Percentiles rank a stretch among this genome's conserved stretches.
Evolutionary conservation across 1,140 invertebrate species (phyloP).

Genomic region (Bombus confusus): DNA sequence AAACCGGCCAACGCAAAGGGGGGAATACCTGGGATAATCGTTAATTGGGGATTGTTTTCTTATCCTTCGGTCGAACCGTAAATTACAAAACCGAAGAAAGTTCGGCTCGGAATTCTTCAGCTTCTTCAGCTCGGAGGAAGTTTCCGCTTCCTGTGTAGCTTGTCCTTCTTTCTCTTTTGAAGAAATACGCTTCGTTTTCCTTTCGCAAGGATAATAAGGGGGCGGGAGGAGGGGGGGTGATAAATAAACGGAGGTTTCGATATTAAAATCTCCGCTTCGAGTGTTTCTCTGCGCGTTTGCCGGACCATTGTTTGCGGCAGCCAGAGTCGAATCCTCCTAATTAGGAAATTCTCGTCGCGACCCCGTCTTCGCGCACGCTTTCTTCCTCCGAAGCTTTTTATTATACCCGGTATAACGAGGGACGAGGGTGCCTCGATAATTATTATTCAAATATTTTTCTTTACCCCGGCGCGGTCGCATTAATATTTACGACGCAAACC

Average conservation of each 20-base stretch:
- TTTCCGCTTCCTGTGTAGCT: background rate
- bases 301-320: constrained; percentile 68
- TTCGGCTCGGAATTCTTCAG: constrained; percentile 6
- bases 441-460: constrained; percentile 81
- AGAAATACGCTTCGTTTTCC: constrained; percentile 25
- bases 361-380: constrained; percentile 65
- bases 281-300: constrained; percentile 17
- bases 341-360: constrained; percentile 79
- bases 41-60: constrained; percentile 43
- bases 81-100: constrained; percentile 27
- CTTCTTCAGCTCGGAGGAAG: background rate
- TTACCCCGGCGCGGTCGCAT: constrained; percentile 68
- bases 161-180: too few relatives aligned
- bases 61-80: constrained; percentile 1
- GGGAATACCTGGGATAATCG: constrained; percentile 7
- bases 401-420: constrained; percentile 76
- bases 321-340: constrained; percentile 75
- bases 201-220: constrained; percentile 58
- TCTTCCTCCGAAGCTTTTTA: constrained; percentile 69
- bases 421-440: constrained; percentile 72
- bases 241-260: constrained; percentile 59
- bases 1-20: background rate
- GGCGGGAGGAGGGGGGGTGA: too few relatives aligned
- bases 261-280: constrained; percentile 71
- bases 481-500: constrained; percentile 77